Conservation (phyloP, 2,113 vertebrate genomes). For the Ceyx margarethae region DNA sequence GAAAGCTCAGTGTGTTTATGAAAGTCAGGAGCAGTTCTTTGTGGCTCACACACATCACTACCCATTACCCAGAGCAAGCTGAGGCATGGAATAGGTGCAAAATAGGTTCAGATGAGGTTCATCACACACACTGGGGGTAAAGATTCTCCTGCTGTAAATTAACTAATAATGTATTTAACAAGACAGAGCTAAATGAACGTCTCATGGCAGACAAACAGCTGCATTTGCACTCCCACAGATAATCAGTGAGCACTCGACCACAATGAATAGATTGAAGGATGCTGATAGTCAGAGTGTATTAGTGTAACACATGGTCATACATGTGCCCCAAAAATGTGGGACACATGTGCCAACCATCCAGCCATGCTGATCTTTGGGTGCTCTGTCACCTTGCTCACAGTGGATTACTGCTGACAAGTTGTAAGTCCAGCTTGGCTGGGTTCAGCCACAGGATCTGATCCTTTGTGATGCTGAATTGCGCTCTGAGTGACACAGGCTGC, state of each 20-base stretch:
- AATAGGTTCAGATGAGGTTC: background rate
- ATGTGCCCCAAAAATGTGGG: slow-evolving; percentile 35
- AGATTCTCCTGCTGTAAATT: background rate
- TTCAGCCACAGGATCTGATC: background rate
- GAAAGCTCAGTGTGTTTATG: slow-evolving; percentile 5
- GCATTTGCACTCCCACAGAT: slow-evolving; percentile 24
- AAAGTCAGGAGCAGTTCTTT: background rate
- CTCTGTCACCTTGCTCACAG: slow-evolving; percentile 28
- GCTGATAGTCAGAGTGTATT: slow-evolving; percentile 45
- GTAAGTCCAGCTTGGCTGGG: slow-evolving; percentile 32
- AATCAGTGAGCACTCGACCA: background rate
- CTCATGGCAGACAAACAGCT: slow-evolving; percentile 36
- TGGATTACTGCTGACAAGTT: slow-evolving; percentile 52
- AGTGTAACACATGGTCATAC: background rate
- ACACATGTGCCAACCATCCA: slow-evolving; percentile 29
- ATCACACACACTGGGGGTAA: background rate
- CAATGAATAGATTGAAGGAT: slow-evolving; percentile 7
- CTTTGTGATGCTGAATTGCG: slow-evolving; percentile 17
- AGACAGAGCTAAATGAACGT: slow-evolving; percentile 6
- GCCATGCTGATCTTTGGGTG: slow-evolving; percentile 21
- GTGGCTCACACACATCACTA: background rate
- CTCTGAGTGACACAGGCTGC: slow-evolving; percentile 37
- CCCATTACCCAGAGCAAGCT: background rate
- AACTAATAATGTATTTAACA: slow-evolving; percentile 1
- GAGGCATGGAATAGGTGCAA: background rate